These are phyloP conservation scores for Pterocles orientalis DNA, from an alignment of 2,113 vertebrate genomes.

Conservation along the genomic window DNA sequence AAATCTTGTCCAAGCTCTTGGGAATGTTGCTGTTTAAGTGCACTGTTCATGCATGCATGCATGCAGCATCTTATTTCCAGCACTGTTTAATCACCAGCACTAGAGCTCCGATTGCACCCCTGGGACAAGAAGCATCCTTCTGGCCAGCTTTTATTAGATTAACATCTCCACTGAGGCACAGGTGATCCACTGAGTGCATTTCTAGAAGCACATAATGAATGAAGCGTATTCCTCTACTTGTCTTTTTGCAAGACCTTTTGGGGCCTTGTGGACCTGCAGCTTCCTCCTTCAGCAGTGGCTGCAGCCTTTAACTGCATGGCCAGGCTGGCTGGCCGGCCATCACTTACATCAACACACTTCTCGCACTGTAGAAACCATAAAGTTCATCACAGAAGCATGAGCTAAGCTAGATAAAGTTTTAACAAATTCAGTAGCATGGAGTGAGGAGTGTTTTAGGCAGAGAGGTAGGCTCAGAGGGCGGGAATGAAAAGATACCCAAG, in stretches of 20 bases:
- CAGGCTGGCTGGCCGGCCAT: background rate
- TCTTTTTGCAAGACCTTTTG: background rate
- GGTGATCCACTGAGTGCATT: background rate
- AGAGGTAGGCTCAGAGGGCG: background rate
- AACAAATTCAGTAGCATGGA: background rate
- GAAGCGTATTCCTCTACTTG: background rate
- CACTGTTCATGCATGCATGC: background rate
- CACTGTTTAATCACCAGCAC: background rate
- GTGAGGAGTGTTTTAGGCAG: background rate
- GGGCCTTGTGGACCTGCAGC: background rate
- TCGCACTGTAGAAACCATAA: background rate
- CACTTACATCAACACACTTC: background rate
- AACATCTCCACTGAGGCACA: background rate
- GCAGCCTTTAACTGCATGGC: background rate
- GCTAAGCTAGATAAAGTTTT: background rate
- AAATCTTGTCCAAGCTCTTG: background rate
- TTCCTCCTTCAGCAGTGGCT: background rate
- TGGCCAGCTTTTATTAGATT: background rate
- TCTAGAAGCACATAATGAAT: background rate
- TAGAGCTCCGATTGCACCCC: background rate
- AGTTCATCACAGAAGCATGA: background rate
- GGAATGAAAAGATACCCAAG: background rate
- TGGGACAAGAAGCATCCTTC: background rate
- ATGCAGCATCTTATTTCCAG: background rate
- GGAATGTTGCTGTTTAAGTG: fast-evolving